Evolutionary conservation across 2,797 vertebrate genomes (phyloP).

Genomic region (Scleropages formosus): DNA sequence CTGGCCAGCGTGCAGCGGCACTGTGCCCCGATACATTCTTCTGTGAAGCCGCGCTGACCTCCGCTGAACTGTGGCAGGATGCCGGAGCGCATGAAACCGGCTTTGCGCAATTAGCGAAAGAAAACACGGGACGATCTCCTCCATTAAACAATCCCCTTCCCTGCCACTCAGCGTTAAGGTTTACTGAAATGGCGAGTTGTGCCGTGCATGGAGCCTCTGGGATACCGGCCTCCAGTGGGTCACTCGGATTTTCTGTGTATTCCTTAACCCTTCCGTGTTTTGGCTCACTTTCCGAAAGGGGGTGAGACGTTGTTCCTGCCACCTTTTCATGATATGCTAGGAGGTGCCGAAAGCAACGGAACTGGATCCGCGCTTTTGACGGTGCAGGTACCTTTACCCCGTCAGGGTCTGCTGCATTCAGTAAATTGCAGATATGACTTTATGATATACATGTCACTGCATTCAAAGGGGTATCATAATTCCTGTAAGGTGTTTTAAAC

Average conservation of each 20-base stretch:
- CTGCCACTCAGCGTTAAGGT: neutral
- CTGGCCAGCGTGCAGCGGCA: neutral
- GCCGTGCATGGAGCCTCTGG: neutral
- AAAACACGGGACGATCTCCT: constrained; percentile 28
- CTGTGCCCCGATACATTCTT: neutral
- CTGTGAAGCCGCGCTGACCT: constrained; percentile 4
- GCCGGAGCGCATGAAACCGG: constrained; percentile 9
- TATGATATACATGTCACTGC: neutral
- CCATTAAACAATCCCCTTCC: neutral
- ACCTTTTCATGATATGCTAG: too few species aligned
- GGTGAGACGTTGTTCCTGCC: too few species aligned
- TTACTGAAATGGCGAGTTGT: neutral
- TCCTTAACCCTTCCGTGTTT: neutral
- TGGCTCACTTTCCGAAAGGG: neutral
- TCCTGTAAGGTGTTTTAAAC: neutral
- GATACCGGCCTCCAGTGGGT: neutral
- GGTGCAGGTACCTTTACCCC: too few species aligned
- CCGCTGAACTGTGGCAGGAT: constrained; percentile 19
- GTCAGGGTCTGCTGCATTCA: too few species aligned
- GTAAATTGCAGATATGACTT: neutral
- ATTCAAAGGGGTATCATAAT: neutral
- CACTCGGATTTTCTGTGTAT: neutral
- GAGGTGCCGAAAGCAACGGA: too few species aligned
- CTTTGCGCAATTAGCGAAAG: constrained; percentile 33
- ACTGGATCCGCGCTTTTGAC: too few species aligned